Evolutionary conservation across 2,888 invertebrate species (phyloP).

Genomic region (Tipula lateralis): DNA sequence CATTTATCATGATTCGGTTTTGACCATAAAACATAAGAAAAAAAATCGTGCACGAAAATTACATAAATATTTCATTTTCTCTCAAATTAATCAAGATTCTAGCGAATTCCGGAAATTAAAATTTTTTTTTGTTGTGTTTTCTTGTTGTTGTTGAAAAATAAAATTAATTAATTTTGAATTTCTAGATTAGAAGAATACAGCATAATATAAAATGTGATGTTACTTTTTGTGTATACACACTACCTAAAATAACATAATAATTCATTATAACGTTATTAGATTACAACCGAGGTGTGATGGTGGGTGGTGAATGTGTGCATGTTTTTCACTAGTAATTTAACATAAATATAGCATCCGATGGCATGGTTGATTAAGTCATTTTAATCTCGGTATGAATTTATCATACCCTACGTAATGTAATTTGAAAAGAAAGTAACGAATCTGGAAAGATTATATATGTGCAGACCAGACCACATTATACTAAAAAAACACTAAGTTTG

Average conservation of each 20-base stretch:
- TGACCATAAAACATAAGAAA: not conserved
- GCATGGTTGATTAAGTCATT: not conserved
- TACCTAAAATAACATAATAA: not conserved
- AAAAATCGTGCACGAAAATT: not conserved
- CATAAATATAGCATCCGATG: not conserved
- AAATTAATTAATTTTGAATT: slow-evolving; percentile 1
- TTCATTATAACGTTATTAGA: not conserved
- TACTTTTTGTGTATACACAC: not conserved
- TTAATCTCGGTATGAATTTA: too few species aligned
- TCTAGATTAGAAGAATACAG: not conserved
- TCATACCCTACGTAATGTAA: too few species aligned
- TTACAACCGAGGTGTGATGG: not conserved
- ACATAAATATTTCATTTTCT: not conserved
- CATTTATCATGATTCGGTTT: not conserved
- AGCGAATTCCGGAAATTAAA: slow-evolving; percentile 2
- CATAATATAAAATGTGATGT: not conserved
- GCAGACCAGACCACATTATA: too few species aligned
- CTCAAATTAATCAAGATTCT: slow-evolving; percentile 5
- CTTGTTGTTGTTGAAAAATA: not conserved
- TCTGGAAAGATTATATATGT: too few species aligned
- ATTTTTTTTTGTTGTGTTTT: not conserved
- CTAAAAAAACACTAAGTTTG: too few species aligned
- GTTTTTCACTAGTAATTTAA: not conserved
- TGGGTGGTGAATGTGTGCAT: not conserved
- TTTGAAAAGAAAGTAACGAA: too few species aligned